Evolutionary conservation across 2,888 invertebrate genomes (phyloP).

Genomic region (Argyra leucocephala): DNA sequence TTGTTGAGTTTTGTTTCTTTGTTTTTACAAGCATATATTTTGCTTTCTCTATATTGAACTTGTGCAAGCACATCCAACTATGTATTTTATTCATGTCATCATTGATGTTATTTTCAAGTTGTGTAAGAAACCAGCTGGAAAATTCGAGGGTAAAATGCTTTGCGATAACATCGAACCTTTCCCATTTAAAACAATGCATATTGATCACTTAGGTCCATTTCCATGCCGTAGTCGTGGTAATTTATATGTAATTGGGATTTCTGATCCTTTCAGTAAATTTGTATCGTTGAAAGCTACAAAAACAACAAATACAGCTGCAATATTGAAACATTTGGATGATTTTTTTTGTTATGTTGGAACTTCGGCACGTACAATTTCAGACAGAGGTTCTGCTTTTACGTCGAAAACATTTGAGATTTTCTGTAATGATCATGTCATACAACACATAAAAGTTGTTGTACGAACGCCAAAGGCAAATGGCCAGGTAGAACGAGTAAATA

Average conservation of each 20-base stretch:
- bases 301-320: slow-evolving; percentile 11
- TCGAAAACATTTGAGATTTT: slow-evolving; percentile 25
- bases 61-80: no score
- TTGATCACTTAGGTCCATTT: slow-evolving; percentile 19
- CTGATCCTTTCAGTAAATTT: slow-evolving; percentile 19
- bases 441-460: slow-evolving; percentile 26
- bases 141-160: slow-evolving; percentile 29
- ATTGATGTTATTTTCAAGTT: no score
- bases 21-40: no score
- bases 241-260: slow-evolving; percentile 14
- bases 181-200: slow-evolving; percentile 15
- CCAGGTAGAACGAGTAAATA: slow-evolving; percentile 22
- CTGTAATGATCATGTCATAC: slow-evolving; percentile 23
- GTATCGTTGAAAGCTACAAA: slow-evolving; percentile 14
- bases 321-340: slow-evolving; percentile 7
- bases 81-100: no score
- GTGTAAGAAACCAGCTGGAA: no score
- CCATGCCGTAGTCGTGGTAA: slow-evolving; percentile 14
- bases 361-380: slow-evolving; percentile 25
- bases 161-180: slow-evolving; percentile 12
- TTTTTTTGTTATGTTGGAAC: slow-evolving; percentile 24
- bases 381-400: slow-evolving; percentile 29
- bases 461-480: slow-evolving; percentile 25
- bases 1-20: no score
- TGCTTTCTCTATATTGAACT: no score